Evolutionary conservation across 2,888 invertebrate species (phyloP).

Genomic region (Drosophila nr. medialis): DNA sequence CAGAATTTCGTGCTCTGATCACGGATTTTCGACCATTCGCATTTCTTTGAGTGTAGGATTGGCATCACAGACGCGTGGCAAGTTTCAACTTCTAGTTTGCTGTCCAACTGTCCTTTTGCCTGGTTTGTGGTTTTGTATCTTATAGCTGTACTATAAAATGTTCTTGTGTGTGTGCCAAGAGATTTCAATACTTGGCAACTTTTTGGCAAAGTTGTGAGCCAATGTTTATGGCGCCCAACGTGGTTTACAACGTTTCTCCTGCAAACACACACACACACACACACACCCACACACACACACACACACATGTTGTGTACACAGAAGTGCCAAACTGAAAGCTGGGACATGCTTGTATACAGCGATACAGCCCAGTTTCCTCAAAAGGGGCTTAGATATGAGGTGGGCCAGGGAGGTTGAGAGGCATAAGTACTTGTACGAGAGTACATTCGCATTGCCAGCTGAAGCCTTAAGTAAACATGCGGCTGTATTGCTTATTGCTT

Average conservation of each 20-base stretch:
- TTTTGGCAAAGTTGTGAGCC: conserved; percentile 61
- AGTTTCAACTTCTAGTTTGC: conserved; percentile 34
- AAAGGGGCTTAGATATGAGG: background rate
- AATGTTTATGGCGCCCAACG: conserved; percentile 70
- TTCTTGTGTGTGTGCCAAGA: conserved; percentile 35
- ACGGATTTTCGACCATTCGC: background rate
- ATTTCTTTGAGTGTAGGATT: background rate
- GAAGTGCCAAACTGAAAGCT: conserved; percentile 59
- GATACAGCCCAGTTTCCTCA: background rate
- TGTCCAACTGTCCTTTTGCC: conserved; percentile 40
- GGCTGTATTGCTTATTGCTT: conserved; percentile 49
- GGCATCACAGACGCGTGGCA: conserved; percentile 11
- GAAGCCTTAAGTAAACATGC: conserved; percentile 61
- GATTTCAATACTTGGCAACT: conserved; percentile 71
- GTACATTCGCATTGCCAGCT: conserved; percentile 26
- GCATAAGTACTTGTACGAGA: conserved; percentile 31
- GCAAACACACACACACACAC: conserved; percentile 19
- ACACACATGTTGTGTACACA: conserved; percentile 38
- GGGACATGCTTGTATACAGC: conserved; percentile 61
- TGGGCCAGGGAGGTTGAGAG: background rate
- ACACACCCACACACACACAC: background rate
- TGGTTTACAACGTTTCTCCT: conserved; percentile 52
- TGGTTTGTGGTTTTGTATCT: conserved; percentile 47
- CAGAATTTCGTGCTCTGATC: background rate
- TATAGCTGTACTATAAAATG: conserved; percentile 30